Base-by-base conservation (phyloP, 2,888 invertebrate genomes). In the Fabriciana adippe region DNA sequence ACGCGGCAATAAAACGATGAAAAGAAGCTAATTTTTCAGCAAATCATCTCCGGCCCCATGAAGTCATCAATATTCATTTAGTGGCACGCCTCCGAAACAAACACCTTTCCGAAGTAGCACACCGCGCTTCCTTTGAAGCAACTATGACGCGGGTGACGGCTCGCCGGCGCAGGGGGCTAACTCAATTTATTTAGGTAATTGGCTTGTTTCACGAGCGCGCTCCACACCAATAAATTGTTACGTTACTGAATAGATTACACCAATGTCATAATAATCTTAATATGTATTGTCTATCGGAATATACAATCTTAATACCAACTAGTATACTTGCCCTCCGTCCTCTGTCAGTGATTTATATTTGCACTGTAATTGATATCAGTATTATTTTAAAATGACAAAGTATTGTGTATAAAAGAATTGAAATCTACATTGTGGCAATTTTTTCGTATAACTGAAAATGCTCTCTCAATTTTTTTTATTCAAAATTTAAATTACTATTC, bases 51-150 rank as follows among this genome's bases (percentile, higher is more conserved):
- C 88, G 89, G 88, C 79, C 83, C 86, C 84, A 89, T 90, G 83
- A 87, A 91, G 89, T 87, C 92, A 92, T 92, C 92, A 92, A 92
- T 92, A 92, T 92, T 92, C 89, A 92, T 92, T 92, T 90, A 81
- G 85, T 75, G 88, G 88, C 89, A 86, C 88, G 87, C 90, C 89
- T 86, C 86, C 85, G 84, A 90, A 92, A 91, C 91, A 91, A 89
- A 90, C 90, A 89, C 91, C 92, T 90, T 87, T 80, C 84, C 84
- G 76, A 82, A 83, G 84, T 81, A 85, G 81, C 82, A 83, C 75
- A 82, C 81, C 82, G 78, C 80, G 85, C 77, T 83, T 88, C 88
- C 89, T 89, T 90, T 90, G 86, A 86, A 85, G 84, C 82, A 85
- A 87, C 86, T 84, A 85, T 82, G 82, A 79, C 81, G 81, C 81